A percentile compares a stretch with the other conserved stretches of the same genome.
These are phyloP conservation scores for Eurystomus glaucurus DNA, from an alignment of 2,797 vertebrate genomes.

Conservation along the genomic window DNA sequence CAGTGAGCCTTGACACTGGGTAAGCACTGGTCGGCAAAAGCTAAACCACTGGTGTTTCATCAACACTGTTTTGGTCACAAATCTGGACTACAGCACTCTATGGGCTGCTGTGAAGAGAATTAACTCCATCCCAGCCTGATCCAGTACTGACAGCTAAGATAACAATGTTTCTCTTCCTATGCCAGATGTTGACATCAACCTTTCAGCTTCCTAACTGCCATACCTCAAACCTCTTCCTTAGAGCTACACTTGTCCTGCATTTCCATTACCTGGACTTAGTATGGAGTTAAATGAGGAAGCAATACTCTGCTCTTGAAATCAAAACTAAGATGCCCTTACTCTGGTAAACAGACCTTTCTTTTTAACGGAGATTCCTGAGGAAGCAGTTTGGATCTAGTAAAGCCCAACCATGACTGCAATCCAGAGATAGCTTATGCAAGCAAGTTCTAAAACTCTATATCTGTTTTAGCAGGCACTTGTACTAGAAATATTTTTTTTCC, in stretches of 20 bases:
- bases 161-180: background rate
- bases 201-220: background rate
- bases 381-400: background rate
- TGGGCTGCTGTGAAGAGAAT: background rate
- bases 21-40: background rate
- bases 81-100: background rate
- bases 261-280: accelerated
- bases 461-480: background rate
- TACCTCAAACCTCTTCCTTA: background rate
- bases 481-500: background rate
- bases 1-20: background rate
- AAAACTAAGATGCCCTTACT: background rate
- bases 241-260: background rate
- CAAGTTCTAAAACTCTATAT: background rate
- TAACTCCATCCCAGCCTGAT: background rate
- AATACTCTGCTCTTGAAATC: background rate
- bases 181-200: background rate
- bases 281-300: background rate
- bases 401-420: background rate
- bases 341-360: background rate
- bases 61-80: accelerated
- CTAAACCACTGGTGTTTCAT: accelerated
- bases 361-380: background rate
- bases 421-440: background rate
- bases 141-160: background rate